phyloP scores from a whole-genome alignment of 2,888 invertebrate species.

The Ornithoptera alexandrae region DNA sequence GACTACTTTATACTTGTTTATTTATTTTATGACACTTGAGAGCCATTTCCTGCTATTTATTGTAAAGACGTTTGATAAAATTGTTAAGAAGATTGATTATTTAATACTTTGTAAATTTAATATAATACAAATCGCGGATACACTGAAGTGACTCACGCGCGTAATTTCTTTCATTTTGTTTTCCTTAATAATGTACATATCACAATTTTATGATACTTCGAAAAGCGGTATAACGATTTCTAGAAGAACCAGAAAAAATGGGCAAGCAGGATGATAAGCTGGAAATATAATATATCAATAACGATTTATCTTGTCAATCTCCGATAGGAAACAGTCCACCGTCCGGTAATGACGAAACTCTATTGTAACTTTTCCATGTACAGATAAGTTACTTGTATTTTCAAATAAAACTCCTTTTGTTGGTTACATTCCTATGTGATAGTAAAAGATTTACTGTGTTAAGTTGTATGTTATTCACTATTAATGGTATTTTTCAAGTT shows the following conservation, averaged over 20 bases:
- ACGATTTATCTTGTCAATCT: slow-evolving; percentile 22
- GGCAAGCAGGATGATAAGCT: slow-evolving; percentile 16
- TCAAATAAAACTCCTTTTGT: slow-evolving; percentile 16
- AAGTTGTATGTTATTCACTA: no score
- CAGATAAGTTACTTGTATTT: slow-evolving; percentile 27
- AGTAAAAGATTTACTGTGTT: not conserved
- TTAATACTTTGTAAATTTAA: slow-evolving; percentile 32
- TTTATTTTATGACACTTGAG: not conserved
- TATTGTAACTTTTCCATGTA: slow-evolving; percentile 32
- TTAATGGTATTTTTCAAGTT: no score
- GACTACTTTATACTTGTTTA: not conserved
- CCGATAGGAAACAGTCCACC: slow-evolving; percentile 28
- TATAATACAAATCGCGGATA: slow-evolving; percentile 19
- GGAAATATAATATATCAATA: slow-evolving; percentile 22
- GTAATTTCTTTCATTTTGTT: slow-evolving; percentile 9
- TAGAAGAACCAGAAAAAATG: slow-evolving; percentile 11
- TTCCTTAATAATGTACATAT: slow-evolving; percentile 15
- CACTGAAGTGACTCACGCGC: slow-evolving; percentile 13
- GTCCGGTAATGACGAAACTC: slow-evolving; percentile 22
- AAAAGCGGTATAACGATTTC: slow-evolving; percentile 4
- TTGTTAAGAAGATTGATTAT: slow-evolving; percentile 12
- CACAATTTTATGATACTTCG: slow-evolving; percentile 1
- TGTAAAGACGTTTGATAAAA: not conserved
- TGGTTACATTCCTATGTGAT: not conserved
- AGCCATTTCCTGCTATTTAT: not conserved